Evolutionary conservation across 2,888 invertebrate species (phyloP).

Genomic region (Myopa tessellatipennis): DNA sequence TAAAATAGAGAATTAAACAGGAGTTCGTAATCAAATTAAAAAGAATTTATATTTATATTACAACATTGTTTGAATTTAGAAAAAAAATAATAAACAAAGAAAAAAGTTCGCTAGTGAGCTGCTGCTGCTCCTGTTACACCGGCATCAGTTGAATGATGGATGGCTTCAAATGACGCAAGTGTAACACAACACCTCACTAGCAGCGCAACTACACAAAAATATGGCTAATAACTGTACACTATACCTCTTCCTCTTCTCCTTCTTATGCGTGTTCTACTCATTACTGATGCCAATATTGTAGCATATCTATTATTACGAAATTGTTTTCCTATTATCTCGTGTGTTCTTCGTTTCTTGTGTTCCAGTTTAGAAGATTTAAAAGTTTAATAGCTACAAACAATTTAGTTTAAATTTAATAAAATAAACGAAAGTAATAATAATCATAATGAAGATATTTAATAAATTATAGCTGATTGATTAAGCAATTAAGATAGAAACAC

Average conservation of each 20-base stretch:
- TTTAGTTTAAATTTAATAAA: conserved; percentile 35
- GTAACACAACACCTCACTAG: background rate
- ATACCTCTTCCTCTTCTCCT: background rate
- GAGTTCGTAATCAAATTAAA: background rate
- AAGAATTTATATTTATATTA: conserved; percentile 13
- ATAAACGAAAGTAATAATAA: conserved; percentile 2
- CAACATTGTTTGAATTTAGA: conserved; percentile 19
- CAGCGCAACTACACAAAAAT: background rate
- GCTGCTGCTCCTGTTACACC: background rate
- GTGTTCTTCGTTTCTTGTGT: conserved; percentile 15
- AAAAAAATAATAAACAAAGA: conserved; percentile 23
- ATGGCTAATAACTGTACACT: background rate
- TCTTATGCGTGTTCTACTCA: background rate
- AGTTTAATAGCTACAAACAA: conserved; percentile 25
- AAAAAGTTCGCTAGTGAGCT: background rate
- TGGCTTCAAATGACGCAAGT: background rate
- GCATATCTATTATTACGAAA: background rate
- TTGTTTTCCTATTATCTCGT: conserved; percentile 5
- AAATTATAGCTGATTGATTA: background rate
- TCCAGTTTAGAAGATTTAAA: background rate
- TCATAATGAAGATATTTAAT: background rate
- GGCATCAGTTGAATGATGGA: background rate
- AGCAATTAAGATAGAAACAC: conserved; percentile 1
- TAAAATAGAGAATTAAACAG: conserved; percentile 29
- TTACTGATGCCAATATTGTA: conserved; percentile 16